Evolutionary conservation across 2,888 invertebrate genomes (phyloP), one percentile per base, ranked within the genome.

Genomic region (Chalcosyrphus nemorum): DNA sequence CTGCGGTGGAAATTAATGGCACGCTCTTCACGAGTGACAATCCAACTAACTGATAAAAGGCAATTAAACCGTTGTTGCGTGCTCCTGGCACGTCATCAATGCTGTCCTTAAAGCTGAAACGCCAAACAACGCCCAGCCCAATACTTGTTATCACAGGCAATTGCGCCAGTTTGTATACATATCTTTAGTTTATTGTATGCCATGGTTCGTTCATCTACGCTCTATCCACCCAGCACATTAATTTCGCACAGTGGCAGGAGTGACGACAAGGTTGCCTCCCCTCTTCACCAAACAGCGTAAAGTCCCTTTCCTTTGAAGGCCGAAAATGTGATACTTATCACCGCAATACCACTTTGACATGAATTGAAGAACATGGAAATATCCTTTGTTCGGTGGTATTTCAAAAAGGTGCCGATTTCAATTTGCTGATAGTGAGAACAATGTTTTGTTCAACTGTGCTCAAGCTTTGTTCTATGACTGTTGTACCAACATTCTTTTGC

Each of bases 331-430:
- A 77, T 66, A 59, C 72, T 72, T 78, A 78, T 78, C 78, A 43
- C 50, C 57, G 38, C 41, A 52, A 65, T 65, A 57, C 32, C 38
- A 57, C 19, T 65, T 78, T 57, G 63, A 71, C 56, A 65, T 71
- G 63, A 71, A 71, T 47, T 57, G 38, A 47, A 19, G 29, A 29
- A 21, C 54, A 56, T 29, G 56, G 11, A 29, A 63, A 41, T 56
- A 27, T 47, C 41, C 38, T 27, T 71, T 63, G 24, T 56, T 47
- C 13, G 41, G 17, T 57, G 9, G 13, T 47, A 57, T 41, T 47
- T 78, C 41, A 41, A 70, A 63, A 78, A 66, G 78, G 78, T 66
- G 72, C 78, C 65, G 78, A 72, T 78, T 78, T 78, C 57, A 71
- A 72, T 78, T 78, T 57, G 35, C 32, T 65, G 78, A 78, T 78